These are phyloP conservation scores for Drosophila ogumai DNA, from an alignment of 1,140 invertebrate genomes.

Conservation along the genomic window DNA sequence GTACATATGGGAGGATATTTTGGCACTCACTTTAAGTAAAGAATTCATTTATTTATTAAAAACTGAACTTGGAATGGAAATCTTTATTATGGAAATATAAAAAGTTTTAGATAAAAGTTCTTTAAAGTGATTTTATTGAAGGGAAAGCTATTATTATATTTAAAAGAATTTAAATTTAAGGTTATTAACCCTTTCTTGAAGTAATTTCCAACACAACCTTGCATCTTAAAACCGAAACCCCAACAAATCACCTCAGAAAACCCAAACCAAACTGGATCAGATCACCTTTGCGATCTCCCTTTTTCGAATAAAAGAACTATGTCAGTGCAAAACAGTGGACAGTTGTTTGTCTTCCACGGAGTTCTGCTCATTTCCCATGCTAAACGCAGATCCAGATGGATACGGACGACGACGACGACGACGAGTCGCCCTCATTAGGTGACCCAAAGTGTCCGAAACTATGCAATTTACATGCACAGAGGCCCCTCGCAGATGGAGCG, in stretches of 20 bases:
- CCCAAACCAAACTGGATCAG: slow-evolving; percentile 10
- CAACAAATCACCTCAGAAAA: not conserved
- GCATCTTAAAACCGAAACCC: not conserved
- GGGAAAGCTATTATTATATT: no score
- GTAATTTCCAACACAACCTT: no score
- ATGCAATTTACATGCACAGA: slow-evolving; percentile 81
- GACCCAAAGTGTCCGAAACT: slow-evolving; percentile 79
- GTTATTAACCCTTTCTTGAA: no score
- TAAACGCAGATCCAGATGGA: slow-evolving; percentile 36
- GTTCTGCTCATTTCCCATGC: slow-evolving; percentile 59
- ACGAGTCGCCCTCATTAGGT: slow-evolving; percentile 73
- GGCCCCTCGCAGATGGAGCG: slow-evolving; percentile 51
- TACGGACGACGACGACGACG: slow-evolving; percentile 13
- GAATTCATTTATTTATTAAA: not conserved
- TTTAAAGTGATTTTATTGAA: no score
- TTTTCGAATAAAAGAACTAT: slow-evolving; percentile 22
- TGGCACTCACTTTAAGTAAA: no score
- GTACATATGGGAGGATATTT: slow-evolving; percentile 45
- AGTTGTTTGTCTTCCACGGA: slow-evolving; percentile 18
- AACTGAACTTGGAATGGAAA: not conserved
- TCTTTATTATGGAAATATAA: not conserved
- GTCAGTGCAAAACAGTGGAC: slow-evolving; percentile 30
- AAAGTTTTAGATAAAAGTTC: not conserved
- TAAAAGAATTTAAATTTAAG: no score
- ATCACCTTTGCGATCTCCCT: slow-evolving; percentile 37